phyloP scores from a whole-genome alignment of 2,113 vertebrate genomes.

The Chloebia gouldiae region DNA sequence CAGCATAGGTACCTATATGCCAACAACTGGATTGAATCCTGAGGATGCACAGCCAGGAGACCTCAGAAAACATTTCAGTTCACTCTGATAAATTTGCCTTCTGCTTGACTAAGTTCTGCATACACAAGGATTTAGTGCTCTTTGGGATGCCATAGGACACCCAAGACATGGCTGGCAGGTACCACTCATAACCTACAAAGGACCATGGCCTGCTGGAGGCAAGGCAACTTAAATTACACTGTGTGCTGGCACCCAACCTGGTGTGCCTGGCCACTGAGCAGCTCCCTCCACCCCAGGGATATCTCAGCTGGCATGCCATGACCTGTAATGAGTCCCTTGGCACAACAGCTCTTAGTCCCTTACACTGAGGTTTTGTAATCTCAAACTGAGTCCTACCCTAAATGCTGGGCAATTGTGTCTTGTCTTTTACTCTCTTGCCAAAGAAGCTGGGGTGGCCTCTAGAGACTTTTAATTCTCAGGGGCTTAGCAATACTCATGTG shows the following conservation, averaged over 20 bases:
- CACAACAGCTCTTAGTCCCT: not conserved
- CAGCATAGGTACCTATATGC: not conserved
- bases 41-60: not conserved
- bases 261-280: not conserved
- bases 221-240: not conserved
- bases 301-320: not conserved
- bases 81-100: not conserved
- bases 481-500: not conserved
- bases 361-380: not conserved
- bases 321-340: fast-evolving
- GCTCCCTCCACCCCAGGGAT: not conserved
- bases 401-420: not conserved
- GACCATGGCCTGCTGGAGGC: not conserved
- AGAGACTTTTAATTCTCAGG: not conserved
- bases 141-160: not conserved
- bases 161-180: fast-evolving
- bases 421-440: not conserved
- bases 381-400: not conserved
- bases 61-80: not conserved
- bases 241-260: not conserved
- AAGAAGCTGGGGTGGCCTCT: not conserved
- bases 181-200: fast-evolving
- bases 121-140: not conserved
- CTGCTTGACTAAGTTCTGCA: not conserved
- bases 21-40: not conserved